These are phyloP conservation scores for Drosophila lacicola DNA, from an alignment of 2,888 invertebrate genomes.

Conservation along the genomic window DNA sequence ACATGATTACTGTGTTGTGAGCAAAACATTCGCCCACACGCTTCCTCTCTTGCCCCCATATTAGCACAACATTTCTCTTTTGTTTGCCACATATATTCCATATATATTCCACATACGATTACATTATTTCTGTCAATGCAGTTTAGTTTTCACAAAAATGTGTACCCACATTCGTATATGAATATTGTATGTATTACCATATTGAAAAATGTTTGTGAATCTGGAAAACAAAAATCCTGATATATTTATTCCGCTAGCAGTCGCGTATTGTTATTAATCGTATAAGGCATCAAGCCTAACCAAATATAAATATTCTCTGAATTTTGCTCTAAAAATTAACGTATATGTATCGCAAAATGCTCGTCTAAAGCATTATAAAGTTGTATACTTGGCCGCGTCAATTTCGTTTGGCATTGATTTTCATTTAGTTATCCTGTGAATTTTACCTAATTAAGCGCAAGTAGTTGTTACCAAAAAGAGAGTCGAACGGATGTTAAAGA, in stretches of 20 bases:
- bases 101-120: too few relatives aligned
- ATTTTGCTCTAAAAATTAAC: constrained; percentile 55
- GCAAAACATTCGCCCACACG: constrained; percentile 21
- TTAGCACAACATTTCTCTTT: constrained; percentile 26
- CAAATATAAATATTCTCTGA: constrained; percentile 48
- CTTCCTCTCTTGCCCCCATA: constrained; percentile 23
- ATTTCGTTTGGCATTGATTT: constrained; percentile 31
- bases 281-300: constrained; percentile 35
- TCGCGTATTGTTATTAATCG: constrained; percentile 72
- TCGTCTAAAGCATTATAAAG: background rate
- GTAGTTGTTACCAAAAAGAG: constrained; percentile 66
- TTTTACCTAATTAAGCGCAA: constrained; percentile 64
- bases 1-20: constrained; percentile 61
- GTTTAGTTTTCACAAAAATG: constrained; percentile 4
- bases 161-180: constrained; percentile 13
- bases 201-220: constrained; percentile 46
- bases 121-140: background rate
- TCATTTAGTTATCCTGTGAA: constrained; percentile 46
- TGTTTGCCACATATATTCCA: constrained; percentile 3
- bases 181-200: constrained; percentile 27
- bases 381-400: constrained; percentile 29
- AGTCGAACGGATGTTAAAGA: constrained; percentile 32
- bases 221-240: constrained; percentile 20
- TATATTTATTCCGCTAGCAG: constrained; percentile 42
- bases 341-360: constrained; percentile 15